Evolutionary conservation across 2,888 invertebrate genomes (phyloP).

Genomic region (Zaprionus bogoriensis): DNA sequence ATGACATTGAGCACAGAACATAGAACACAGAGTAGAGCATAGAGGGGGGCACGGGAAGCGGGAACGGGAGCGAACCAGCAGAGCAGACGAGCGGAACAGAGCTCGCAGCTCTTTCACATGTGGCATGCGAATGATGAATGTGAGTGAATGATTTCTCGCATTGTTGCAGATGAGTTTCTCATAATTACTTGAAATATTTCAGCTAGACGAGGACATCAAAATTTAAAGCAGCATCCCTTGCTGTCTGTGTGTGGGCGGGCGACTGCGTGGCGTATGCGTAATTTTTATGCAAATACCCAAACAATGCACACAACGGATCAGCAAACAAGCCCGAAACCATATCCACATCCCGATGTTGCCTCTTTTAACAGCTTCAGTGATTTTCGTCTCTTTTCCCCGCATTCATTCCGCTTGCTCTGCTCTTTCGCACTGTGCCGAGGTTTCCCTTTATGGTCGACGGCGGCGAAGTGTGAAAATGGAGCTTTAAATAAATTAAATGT

Average conservation of each 20-base stretch:
- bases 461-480: slow-evolving; percentile 61
- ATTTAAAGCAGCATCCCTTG: slow-evolving; percentile 29
- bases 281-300: slow-evolving; percentile 72
- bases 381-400: slow-evolving; percentile 21
- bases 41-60: neutral
- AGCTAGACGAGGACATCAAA: slow-evolving; percentile 17
- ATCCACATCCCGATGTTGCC: slow-evolving; percentile 44
- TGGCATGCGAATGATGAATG: slow-evolving; percentile 39
- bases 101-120: slow-evolving; percentile 21
- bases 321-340: slow-evolving; percentile 49
- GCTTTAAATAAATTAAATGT: slow-evolving; percentile 74
- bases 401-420: no score
- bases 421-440: slow-evolving; percentile 1
- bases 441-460: slow-evolving; percentile 31
- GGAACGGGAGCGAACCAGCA: neutral
- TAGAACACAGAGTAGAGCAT: neutral
- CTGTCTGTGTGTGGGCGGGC: neutral
- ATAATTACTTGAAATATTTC: slow-evolving; percentile 52
- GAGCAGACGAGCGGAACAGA: neutral
- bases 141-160: slow-evolving; percentile 56
- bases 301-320: slow-evolving; percentile 60
- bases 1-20: slow-evolving; percentile 21
- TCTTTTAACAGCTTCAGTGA: slow-evolving; percentile 32
- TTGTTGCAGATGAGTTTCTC: slow-evolving; percentile 59
- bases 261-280: slow-evolving; percentile 45